phyloP scores from a whole-genome alignment of 2,888 invertebrate species.

The Taphrorychus bicolor region DNA sequence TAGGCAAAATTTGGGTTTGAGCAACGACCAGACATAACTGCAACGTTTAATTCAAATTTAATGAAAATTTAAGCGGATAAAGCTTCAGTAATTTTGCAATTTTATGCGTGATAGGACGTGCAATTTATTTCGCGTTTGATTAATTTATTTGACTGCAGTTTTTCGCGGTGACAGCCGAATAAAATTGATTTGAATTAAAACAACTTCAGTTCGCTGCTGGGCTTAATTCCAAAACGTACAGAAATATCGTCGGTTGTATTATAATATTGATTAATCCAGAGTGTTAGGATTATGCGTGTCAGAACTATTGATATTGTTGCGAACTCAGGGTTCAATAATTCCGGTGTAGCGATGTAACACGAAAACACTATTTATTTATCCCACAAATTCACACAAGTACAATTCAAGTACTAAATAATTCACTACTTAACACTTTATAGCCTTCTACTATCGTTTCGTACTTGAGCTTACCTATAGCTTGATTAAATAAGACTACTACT shows the following conservation, averaged over 20 bases:
- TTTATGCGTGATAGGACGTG: conserved; percentile 1
- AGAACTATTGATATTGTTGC: too few species aligned
- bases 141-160: conserved; percentile 6
- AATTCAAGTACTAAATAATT: too few species aligned
- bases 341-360: too few species aligned
- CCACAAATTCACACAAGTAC: too few species aligned
- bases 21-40: neutral
- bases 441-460: too few species aligned
- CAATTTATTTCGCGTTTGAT: conserved; percentile 4
- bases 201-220: neutral
- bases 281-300: too few species aligned
- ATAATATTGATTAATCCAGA: neutral
- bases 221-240: neutral
- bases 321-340: too few species aligned
- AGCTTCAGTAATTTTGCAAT: conserved; percentile 4
- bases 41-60: conserved; percentile 3
- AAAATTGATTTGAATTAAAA: conserved; percentile 1
- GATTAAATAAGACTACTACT: too few species aligned
- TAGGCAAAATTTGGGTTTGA: neutral
- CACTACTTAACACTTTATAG: too few species aligned
- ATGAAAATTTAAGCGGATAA: neutral
- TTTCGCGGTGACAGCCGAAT: neutral
- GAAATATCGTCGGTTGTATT: neutral
- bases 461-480: too few species aligned
- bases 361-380: too few species aligned